These are phyloP conservation scores for Aphelinus atriplicis DNA, from an alignment of 1,140 invertebrate species.

Conservation along the genomic window DNA sequence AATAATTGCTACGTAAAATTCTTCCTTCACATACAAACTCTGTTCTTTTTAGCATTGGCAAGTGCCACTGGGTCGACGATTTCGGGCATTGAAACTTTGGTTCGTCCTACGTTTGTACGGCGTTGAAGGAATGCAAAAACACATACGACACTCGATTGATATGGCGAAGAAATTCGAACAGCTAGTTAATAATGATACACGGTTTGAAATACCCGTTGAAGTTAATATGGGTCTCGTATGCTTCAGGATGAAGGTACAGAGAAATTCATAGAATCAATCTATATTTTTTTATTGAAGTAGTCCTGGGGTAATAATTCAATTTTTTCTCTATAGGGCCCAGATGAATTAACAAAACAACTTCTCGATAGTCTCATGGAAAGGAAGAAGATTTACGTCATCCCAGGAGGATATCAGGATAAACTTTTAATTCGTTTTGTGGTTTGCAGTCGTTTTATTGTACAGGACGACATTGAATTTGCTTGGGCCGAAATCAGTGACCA, in stretches of 20 bases:
- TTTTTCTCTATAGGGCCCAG: conserved; percentile 70
- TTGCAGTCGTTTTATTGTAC: conserved; percentile 85
- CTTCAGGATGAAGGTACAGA: conserved; percentile 80
- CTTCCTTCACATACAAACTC: conserved; percentile 73
- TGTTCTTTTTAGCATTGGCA: conserved; percentile 83
- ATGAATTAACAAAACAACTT: conserved; percentile 84
- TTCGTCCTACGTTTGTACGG: conserved; percentile 89
- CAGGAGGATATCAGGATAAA: conserved; percentile 83
- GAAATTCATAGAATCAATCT: background rate
- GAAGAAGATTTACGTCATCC: conserved; percentile 93
- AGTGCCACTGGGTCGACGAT: conserved; percentile 88
- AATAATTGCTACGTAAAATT: conserved; percentile 85
- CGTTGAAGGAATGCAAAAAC: conserved; percentile 78
- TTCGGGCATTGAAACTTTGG: conserved; percentile 94
- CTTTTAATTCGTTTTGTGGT: conserved; percentile 92
- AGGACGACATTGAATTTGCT: conserved; percentile 83
- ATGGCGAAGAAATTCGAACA: conserved; percentile 82
- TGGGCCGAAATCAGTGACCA: conserved; percentile 85
- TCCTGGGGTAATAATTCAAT: too few relatives aligned
- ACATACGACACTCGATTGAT: conserved; percentile 81
- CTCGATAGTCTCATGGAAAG: conserved; percentile 89
- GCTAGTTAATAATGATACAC: conserved; percentile 73
- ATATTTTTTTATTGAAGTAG: too few relatives aligned
- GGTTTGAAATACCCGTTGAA: conserved; percentile 82
- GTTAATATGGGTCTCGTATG: conserved; percentile 86